Base-by-base conservation (phyloP, 2,113 vertebrate genomes). In the Salvelinus sp. region DNA sequence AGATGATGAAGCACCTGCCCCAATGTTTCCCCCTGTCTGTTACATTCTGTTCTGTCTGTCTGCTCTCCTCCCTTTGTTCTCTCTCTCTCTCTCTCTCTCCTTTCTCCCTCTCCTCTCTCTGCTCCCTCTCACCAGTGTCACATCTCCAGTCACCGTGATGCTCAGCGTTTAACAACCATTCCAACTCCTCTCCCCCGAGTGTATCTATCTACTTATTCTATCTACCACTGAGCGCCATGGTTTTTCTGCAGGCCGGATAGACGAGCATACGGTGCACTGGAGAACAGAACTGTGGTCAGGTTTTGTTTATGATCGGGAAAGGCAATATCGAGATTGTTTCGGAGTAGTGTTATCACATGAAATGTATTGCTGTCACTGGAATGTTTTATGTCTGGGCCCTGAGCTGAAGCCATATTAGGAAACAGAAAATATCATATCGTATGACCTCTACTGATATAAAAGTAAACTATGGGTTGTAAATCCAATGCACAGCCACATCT, bases 1-100 rank as follows among this genome's bases (percentile, higher is more conserved):
- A 90, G 89, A 92, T 94, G 93, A 94, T 93, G 87, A 92, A 92
- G 92, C 88, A 93, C 90, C 90, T 92, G 90, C 88, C 62, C 22
- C 90, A 89, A 83, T 75, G 60, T 82, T 81, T 78, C 82, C 78
- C 86, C 83, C 76, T 81, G 81, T 90, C 89, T 89, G 87, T 75
- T 81, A 81, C 84, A 76, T 89, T 82, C 86, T 79, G 85, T 81
- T 90, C 88, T 84, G 74, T 85, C 88, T 87, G 84, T 85, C 85
- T 77, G 78, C 80, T 81, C 65, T 44, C 80, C 76, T 82, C 79
- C 83, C 70, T 88, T 85, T 82, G 72, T 78, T 79, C 69, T 12
- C 6, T 73, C 44, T 1, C 80, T 14, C 7, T 27, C 38, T 54
- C 4, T 54, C 65, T 58, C 14, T 10, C 4, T 38, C 82, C 4